Evolutionary conservation across 2,888 invertebrate genomes (phyloP), one percentile per base, ranked within the genome.

Genomic region (Hemicrepidius hirtus): DNA sequence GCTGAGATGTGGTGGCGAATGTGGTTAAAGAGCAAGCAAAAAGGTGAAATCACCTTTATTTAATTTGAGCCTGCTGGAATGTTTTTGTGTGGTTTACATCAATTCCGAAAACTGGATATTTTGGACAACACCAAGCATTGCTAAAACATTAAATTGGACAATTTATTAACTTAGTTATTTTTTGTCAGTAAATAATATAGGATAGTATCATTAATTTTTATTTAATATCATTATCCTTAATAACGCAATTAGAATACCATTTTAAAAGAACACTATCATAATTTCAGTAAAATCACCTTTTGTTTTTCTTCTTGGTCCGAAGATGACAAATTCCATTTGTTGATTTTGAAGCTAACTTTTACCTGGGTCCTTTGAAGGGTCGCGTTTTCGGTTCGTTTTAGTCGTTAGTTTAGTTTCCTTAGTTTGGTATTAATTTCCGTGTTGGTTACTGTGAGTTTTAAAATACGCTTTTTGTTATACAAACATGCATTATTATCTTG

Each of bases 351-450:
- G 28, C 40, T 21, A 53, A 65, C 44, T 60, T 71, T 20, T 72
- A 72, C 72, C 72, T 72, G 72, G 24, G 68, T 64, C 46, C 21
- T 32, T 64, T 41, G 35, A 63, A 49, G 72, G 72, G 68, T 63
- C 35, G 50, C 50, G 71, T 62, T 63, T 71, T 32, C 12, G 46
- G 37, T 21, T 37, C 13, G 32, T 60, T 49, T 49, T 66, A 66
- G 71, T 57, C 40, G 57, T 20, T 68, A 57, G 28, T 21, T 64
- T 50, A 10, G 24, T 20, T 50, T 64, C 50, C 49, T 64, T 37
- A 37, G 50, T 18, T 20, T n/a, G 40, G 32, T 37, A 12, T n/a
- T 37, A 40, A 37, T 50, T 50, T 13, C n/a, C 7, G 41, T 37
- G 64, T 21, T 63, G 9, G 18, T 57, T 28, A n/a, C 28, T 9